Conservation (phyloP, 2,113 vertebrate genomes). For the Corythoichthys intestinalis region DNA sequence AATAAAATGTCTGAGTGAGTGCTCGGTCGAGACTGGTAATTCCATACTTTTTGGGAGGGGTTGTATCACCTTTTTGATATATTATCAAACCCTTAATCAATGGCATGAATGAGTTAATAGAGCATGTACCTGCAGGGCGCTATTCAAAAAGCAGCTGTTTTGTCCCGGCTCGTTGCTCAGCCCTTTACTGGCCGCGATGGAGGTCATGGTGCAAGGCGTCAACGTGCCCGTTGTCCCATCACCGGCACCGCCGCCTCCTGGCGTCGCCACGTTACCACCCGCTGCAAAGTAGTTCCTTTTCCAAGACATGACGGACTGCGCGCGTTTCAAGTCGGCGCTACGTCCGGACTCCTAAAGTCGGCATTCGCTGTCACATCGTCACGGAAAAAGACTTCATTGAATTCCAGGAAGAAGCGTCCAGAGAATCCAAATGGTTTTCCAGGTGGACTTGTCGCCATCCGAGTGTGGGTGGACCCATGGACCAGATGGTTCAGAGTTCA, state of each 20-base stretch:
- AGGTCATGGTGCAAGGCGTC: slow-evolving; percentile 84
- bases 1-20: no score
- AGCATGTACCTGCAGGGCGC: slow-evolving; percentile 86
- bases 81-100: no score
- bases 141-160: slow-evolving; percentile 97
- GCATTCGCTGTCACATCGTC: not conserved
- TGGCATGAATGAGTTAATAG: no score
- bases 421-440: not conserved
- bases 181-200: slow-evolving; percentile 93
- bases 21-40: no score
- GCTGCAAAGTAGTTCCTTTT: slow-evolving; percentile 75
- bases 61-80: no score
- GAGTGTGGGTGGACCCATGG: not conserved
- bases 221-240: slow-evolving; percentile 61
- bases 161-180: slow-evolving; percentile 95
- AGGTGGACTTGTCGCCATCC: not conserved
- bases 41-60: no score
- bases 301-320: slow-evolving; percentile 72
- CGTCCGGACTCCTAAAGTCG: not conserved
- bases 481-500: slow-evolving; percentile 25
- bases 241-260: not conserved
- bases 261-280: slow-evolving; percentile 19
- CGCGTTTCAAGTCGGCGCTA: slow-evolving; percentile 47
- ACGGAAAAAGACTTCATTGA: not conserved
- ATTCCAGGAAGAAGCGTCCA: not conserved